phyloP scores from a whole-genome alignment of 2,888 invertebrate species.

The Myopa testacea region DNA sequence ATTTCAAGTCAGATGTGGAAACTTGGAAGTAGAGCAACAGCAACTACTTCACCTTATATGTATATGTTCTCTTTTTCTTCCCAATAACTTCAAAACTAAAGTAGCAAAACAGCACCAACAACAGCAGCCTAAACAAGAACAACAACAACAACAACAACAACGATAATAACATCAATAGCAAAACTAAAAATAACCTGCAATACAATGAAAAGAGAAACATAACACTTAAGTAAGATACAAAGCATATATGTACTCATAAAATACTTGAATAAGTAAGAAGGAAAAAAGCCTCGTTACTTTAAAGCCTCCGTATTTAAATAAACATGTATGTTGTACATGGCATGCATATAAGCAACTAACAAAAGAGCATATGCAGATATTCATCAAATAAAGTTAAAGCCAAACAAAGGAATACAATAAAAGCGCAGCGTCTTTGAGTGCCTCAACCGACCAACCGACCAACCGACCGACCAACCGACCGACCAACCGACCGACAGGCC shows the following conservation, averaged over 20 bases:
- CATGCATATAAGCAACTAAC: background rate
- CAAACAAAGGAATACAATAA: background rate
- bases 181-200: conserved; percentile 5
- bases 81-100: background rate
- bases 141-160: background rate
- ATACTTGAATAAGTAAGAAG: background rate
- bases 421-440: background rate
- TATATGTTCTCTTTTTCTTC: background rate
- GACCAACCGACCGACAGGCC: background rate
- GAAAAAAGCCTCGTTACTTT: background rate
- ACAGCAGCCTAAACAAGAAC: background rate
- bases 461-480: background rate
- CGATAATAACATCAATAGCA: background rate
- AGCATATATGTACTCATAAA: background rate
- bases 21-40: background rate
- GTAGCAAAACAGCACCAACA: background rate
- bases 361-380: background rate
- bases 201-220: background rate
- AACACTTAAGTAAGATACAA: conserved; percentile 1
- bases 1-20: background rate
- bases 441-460: no score
- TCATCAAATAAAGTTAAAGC: background rate
- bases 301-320: background rate
- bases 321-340: background rate
- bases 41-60: background rate